A percentile compares a stretch with the other conserved stretches of the same genome.
Evolutionary conservation across 2,888 invertebrate species (phyloP).

Genomic region (Agapostemon virescens): DNA sequence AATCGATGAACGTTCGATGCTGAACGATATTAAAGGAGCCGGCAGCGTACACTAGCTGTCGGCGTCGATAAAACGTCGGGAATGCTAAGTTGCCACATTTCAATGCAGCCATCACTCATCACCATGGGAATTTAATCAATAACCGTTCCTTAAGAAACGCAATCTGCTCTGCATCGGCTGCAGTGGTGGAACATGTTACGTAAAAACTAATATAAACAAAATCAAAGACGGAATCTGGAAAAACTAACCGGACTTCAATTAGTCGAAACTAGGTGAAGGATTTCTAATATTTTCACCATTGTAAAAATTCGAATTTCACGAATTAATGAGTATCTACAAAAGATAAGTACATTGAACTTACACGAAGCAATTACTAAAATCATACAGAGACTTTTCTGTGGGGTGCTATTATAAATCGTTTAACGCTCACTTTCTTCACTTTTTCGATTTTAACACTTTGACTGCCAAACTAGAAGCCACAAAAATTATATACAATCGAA

Average conservation of each 20-base stretch:
- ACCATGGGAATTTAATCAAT: slow-evolving; percentile 17
- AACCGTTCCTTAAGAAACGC: slow-evolving; percentile 1
- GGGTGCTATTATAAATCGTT: background rate
- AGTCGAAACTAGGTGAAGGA: slow-evolving; percentile 8
- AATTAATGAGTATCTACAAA: background rate
- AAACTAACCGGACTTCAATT: slow-evolving; percentile 13
- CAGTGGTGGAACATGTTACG: background rate
- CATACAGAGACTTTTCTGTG: background rate
- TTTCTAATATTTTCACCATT: too few relatives aligned
- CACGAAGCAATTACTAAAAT: background rate
- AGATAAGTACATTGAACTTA: background rate
- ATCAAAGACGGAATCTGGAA: background rate
- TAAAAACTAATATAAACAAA: slow-evolving; percentile 4
- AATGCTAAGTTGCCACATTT: slow-evolving; percentile 25
- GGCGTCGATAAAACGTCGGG: slow-evolving; percentile 16
- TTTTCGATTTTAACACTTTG: background rate
- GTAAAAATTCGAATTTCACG: background rate
- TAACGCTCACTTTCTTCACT: background rate
- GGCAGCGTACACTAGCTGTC: background rate
- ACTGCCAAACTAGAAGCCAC: too few relatives aligned
- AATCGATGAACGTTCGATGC: slow-evolving; percentile 2
- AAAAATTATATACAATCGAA: too few relatives aligned
- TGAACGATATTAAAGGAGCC: slow-evolving; percentile 13
- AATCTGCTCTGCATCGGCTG: background rate
- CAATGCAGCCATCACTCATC: slow-evolving; percentile 13